Evolutionary conservation across 2,888 invertebrate genomes (phyloP), one percentile per base, ranked within the genome.

Genomic region (Xanthostigma xanthostigma): DNA sequence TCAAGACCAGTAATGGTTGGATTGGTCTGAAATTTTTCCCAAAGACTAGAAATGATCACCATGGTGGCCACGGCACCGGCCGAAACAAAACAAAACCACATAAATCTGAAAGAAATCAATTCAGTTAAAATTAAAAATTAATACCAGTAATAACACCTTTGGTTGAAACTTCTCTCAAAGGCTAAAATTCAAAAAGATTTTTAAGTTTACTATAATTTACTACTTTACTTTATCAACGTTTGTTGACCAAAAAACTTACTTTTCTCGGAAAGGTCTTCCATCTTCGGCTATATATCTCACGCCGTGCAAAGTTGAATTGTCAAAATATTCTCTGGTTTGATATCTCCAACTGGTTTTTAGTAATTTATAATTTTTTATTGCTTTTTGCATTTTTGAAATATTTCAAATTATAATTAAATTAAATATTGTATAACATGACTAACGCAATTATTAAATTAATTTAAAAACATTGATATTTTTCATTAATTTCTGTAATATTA

Each of bases 21-120:
- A 67, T 84, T 84, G 0, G 84, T 85, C 70, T 85, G 84, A 63
- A 88, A 88, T 63, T 85, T 87, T 58, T 83, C 79, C 85, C 86
- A 84, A 35, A 87, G 69, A 58, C 81, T 84, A 42, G 80, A 74
- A 46, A 88, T 87, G 51, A 86, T 85, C 40, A 82, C 78, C 53
- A 80, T 71, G 0, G 84, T 82, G 0, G 84, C 78, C 0, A 82
- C 74, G 1, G 82, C 74, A 1, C 86, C 84, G 40, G 65, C 60
- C 13, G 14, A 36, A 8, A 75, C 71, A 8, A 84, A 81, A 58
- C 84, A 84, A 59, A 87, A 84, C 88, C 88, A 88, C 74, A 83
- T 78, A 58, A 86, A 78, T 62, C 86, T 87, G 61, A 27, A 64
- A 63, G 51, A 36, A 46, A 6, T 27, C 6, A 3, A 27, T 3